Conservation (phyloP, 2,797 vertebrate genomes). For the Poecilia velifera region DNA sequence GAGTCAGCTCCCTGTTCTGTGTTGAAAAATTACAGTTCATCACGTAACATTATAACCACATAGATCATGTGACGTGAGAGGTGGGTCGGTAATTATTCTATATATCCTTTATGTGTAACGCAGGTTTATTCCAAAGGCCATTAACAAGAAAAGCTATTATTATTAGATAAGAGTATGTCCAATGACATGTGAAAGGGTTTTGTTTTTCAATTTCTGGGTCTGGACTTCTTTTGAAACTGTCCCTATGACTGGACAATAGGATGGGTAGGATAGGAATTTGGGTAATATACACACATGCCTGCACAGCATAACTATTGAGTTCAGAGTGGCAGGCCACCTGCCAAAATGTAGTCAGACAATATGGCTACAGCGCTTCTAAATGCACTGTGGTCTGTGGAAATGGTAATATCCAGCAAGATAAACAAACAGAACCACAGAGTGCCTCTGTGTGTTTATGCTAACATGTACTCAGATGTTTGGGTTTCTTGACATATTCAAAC, state of each 20-base stretch:
- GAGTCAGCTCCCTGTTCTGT: not conserved
- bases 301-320: constrained; percentile 26
- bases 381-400: constrained; percentile 67
- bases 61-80: not conserved
- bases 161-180: not conserved
- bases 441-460: constrained; percentile 26
- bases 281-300: constrained; percentile 26
- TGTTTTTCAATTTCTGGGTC: constrained; percentile 33
- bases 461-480: constrained; percentile 22
- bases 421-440: constrained; percentile 62
- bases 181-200: not conserved
- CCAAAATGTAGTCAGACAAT: constrained; percentile 70
- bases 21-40: not conserved
- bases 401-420: constrained; percentile 64
- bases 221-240: constrained; percentile 51
- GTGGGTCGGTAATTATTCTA: not conserved
- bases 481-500: constrained; percentile 18
- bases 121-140: not conserved
- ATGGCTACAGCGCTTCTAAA: constrained; percentile 57
- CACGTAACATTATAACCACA: not conserved
- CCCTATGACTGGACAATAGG: constrained; percentile 30
- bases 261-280: constrained; percentile 53
- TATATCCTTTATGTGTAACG: not conserved
- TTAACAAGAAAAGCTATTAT: not conserved
- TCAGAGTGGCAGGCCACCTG: constrained; percentile 45